Evolutionary conservation across 2,113 vertebrate species (phyloP).

Genomic region (Actinemys pallida): DNA sequence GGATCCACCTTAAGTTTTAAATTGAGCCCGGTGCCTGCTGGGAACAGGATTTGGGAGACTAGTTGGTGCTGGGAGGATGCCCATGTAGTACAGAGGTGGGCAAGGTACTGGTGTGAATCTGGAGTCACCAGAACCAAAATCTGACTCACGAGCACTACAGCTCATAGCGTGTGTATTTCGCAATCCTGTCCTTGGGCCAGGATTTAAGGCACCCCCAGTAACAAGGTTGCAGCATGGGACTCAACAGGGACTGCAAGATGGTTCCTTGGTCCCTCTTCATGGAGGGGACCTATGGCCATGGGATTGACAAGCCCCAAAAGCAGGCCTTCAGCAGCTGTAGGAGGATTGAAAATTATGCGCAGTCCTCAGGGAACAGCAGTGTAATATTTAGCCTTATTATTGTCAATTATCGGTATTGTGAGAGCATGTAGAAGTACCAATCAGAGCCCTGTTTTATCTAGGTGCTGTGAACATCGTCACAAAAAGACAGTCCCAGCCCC

Average conservation of each 20-base stretch:
- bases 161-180: not conserved
- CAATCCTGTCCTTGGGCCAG: not conserved
- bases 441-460: not conserved
- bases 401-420: not conserved
- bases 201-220: not conserved
- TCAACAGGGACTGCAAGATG: not conserved
- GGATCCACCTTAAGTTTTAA: not conserved
- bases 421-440: not conserved
- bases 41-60: not conserved
- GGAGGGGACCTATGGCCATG: not conserved
- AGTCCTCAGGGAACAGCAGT: not conserved
- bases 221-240: not conserved
- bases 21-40: not conserved
- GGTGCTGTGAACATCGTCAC: too few species aligned
- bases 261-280: not conserved
- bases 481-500: not conserved
- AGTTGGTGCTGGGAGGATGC: not conserved
- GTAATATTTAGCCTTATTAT: not conserved
- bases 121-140: not conserved
- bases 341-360: not conserved
- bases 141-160: not conserved
- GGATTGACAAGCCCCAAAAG: not conserved
- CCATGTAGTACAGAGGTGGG: not conserved
- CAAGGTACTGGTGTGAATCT: not conserved
- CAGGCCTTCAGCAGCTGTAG: not conserved